phyloP scores from a whole-genome alignment of 1,140 invertebrate genomes.

The Aphis gossypii region DNA sequence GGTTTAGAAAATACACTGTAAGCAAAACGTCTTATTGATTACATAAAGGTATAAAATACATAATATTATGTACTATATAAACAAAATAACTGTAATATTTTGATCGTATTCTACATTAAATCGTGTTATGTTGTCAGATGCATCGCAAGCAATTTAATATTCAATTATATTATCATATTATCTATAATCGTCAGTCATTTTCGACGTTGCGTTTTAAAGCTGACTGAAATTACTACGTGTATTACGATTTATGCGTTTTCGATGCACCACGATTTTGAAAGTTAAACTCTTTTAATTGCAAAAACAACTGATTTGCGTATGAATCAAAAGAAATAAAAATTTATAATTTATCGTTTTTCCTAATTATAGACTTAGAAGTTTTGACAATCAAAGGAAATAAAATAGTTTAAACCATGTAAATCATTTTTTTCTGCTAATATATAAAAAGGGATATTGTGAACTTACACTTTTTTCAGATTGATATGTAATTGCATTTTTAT shows the following conservation, averaged over 20 bases:
- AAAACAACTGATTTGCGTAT: neutral
- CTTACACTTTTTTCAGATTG: neutral
- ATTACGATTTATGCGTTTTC: neutral
- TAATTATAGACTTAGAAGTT: neutral
- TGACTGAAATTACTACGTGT: neutral
- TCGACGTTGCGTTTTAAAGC: neutral
- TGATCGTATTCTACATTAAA: neutral
- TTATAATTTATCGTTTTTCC: neutral
- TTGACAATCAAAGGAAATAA: neutral
- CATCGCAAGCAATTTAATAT: neutral
- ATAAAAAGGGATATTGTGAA: neutral
- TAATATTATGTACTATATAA: neutral
- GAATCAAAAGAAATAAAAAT: neutral
- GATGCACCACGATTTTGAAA: neutral
- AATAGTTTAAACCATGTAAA: neutral
- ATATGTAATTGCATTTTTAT: neutral
- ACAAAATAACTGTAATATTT: neutral
- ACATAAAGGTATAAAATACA: neutral
- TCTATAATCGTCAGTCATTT: neutral
- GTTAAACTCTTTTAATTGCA: neutral
- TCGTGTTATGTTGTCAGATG: neutral
- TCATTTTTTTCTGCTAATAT: neutral
- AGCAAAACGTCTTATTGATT: neutral
- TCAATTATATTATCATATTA: neutral
- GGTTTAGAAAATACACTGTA: neutral